A percentile compares a stretch with the other conserved stretches of the same genome.
Evolutionary conservation across 1,140 invertebrate species (phyloP).

Genomic region (Penaeus chinensis): DNA sequence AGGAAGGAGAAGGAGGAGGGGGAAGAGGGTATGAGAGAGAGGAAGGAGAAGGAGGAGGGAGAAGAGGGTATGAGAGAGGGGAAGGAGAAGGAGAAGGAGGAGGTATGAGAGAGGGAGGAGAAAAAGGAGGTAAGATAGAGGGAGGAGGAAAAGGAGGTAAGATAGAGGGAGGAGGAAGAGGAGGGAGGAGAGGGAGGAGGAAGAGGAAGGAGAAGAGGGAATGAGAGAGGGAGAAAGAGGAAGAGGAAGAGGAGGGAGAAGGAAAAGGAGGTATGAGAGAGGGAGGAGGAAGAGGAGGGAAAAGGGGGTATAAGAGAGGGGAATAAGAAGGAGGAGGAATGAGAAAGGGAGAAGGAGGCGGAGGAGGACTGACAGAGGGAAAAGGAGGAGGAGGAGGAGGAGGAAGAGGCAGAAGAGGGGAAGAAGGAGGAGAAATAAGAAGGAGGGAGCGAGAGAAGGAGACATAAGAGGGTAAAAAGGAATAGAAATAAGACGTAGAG

Average conservation of each 20-base stretch:
- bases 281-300: not conserved
- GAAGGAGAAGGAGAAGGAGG: conserved; percentile 1
- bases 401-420: not conserved
- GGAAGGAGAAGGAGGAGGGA: not conserved
- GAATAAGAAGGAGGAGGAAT: not conserved
- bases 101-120: not conserved
- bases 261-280: not conserved
- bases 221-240: not conserved
- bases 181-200: not conserved
- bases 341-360: not conserved
- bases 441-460: not conserved
- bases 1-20: not conserved
- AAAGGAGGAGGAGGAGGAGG: not conserved
- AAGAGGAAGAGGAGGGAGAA: not conserved
- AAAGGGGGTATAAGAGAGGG: not conserved
- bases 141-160: not conserved
- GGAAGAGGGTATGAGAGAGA: not conserved
- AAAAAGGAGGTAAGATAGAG: conserved; percentile 4
- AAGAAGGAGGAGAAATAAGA: not conserved
- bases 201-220: not conserved
- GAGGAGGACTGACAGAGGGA: not conserved
- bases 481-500: not conserved
- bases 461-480: not conserved
- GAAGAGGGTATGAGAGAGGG: not conserved
- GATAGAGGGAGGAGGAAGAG: not conserved